Base-by-base conservation (phyloP, 1,140 invertebrate species). In the Mizuhopecten yessoensis region DNA sequence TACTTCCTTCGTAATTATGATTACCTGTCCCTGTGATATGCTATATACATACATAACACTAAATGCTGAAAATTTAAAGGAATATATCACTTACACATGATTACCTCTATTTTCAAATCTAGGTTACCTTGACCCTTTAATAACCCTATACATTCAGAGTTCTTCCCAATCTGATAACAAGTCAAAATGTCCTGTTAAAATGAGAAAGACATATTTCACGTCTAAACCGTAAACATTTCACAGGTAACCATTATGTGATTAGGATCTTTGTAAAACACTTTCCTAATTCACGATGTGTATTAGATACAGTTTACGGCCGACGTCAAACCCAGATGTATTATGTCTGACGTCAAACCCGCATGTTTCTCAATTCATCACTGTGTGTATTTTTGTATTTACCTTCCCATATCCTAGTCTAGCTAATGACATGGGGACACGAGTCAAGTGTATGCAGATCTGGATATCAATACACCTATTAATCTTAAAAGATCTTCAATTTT, bases 81-180 rank as follows among this genome's bases (percentile, higher is more conserved):
- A 75, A 75, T n/a, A 29, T 75, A 75, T 75, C 57, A 75, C 57
- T 75, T n/a, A 75, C 57, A 75, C 1, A n/a, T 17, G 17, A 75
- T 75, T 75, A 29, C 23, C n/a, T 29, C 29, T n/a, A 75, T 75
- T 75, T 75, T 75, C 57, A n/a, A 75, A 75, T 75, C 57, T 29
- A n/a, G n/a, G n/a, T 75, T 75, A 29, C 57, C 57, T 75, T 75
- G n/a, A 75, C n/a, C 57, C 57, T 75, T 75, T 75, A 75, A 75
- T 75, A 29, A n/a, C 29, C 23, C 57, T 75, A 75, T 75, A 75
- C 23, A 75, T 75, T 75, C n/a, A 75, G n/a, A 75, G 57, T 29
- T n/a, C 57, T 29, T 75, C 57, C 57, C 1, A 75, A 75, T 75
- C 57, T 29, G 57, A 75, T 75, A 75, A 75, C 57, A 29, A 75